A percentile compares a stretch with the other conserved stretches of the same genome.
These are phyloP conservation scores for Sacculina carcini DNA, from an alignment of 2,888 invertebrate species.

Conservation along the genomic window DNA sequence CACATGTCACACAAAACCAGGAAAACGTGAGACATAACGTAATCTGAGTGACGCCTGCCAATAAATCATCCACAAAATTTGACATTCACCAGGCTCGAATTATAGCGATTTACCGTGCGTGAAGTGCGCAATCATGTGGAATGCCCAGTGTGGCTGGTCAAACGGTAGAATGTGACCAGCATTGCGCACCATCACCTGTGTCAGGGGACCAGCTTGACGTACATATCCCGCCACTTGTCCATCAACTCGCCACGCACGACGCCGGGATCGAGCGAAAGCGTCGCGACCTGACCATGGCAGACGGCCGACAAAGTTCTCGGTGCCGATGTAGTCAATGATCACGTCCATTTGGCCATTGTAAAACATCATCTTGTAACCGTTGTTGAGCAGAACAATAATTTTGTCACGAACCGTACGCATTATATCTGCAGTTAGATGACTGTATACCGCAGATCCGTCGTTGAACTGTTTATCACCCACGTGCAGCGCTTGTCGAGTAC, in stretches of 20 bases:
- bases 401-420: constrained; percentile 45
- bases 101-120: constrained; percentile 27
- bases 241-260: constrained; percentile 36
- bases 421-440: constrained; percentile 41
- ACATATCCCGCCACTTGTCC: constrained; percentile 43
- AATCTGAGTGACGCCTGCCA: too few relatives aligned
- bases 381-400: constrained; percentile 15
- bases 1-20: too few relatives aligned
- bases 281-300: constrained; percentile 38
- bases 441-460: constrained; percentile 32
- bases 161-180: constrained; percentile 59
- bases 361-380: constrained; percentile 39
- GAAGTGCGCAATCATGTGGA: constrained; percentile 41
- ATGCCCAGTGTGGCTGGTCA: constrained; percentile 50
- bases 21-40: too few relatives aligned
- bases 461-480: constrained; percentile 53
- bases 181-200: constrained; percentile 43
- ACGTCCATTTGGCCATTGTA: constrained; percentile 80
- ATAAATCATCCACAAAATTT: too few relatives aligned
- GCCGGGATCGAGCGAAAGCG: constrained; percentile 20
- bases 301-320: constrained; percentile 44
- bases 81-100: too few relatives aligned
- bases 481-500: constrained; percentile 45
- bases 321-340: constrained; percentile 63
- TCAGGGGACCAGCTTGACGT: constrained; percentile 39